Conservation (phyloP, 2,797 vertebrate genomes). For the Anabacerthia variegaticeps region DNA sequence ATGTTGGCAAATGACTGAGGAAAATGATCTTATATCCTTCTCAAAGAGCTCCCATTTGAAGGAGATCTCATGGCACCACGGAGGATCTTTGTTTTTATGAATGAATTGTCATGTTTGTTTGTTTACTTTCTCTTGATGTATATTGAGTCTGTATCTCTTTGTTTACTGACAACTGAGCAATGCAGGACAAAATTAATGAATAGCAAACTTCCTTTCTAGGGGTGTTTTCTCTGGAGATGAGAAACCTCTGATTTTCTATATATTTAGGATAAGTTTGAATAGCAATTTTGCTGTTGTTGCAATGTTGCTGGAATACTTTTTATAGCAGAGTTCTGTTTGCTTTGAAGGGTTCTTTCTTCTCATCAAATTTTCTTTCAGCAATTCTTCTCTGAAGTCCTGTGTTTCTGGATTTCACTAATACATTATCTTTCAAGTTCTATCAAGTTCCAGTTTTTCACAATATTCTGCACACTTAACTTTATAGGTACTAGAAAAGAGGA, state of each 20-base stretch:
- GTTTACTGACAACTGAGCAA: neutral
- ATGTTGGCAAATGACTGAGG: neutral
- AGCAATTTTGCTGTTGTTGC: neutral
- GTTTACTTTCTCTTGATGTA: neutral
- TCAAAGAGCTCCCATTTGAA: neutral
- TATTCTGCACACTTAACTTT: neutral
- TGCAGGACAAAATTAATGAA: neutral
- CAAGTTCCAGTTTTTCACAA: neutral
- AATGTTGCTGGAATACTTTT: neutral
- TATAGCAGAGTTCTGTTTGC: neutral
- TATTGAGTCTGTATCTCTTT: neutral
- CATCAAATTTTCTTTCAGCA: neutral
- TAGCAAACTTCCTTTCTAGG: neutral
- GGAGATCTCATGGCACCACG: neutral
- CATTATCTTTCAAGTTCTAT: neutral
- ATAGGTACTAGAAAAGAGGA: neutral
- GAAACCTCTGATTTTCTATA: neutral
- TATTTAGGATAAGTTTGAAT: neutral
- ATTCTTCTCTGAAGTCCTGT: neutral
- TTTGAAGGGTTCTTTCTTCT: neutral
- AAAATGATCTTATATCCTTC: neutral
- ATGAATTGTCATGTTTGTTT: neutral
- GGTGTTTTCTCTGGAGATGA: neutral
- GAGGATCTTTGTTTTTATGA: neutral
- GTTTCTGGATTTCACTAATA: neutral